Percentiles rank a stretch among this genome's conserved stretches.
Evolutionary conservation across 2,888 invertebrate species (phyloP).

Genomic region (Diplazon laetatorius): DNA sequence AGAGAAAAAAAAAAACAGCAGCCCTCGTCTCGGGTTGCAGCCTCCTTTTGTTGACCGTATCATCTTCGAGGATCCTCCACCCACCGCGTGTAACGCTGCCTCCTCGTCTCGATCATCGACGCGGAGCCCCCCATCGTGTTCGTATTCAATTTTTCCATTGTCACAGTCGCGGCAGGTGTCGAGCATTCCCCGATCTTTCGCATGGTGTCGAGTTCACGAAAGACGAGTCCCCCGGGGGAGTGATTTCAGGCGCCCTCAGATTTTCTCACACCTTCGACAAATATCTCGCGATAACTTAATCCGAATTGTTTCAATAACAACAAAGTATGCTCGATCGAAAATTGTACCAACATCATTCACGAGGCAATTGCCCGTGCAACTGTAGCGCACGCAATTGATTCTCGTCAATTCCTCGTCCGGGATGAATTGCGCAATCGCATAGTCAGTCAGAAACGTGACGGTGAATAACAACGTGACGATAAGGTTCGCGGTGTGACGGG

Average conservation of each 20-base stretch:
- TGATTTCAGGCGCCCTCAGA: constrained; percentile 52
- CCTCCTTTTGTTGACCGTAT: constrained; percentile 80
- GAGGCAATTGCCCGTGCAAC: not conserved
- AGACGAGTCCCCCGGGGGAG: constrained; percentile 40
- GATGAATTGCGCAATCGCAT: constrained; percentile 15
- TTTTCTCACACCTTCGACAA: constrained; percentile 30
- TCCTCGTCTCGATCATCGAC: constrained; percentile 60
- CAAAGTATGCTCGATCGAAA: not conserved
- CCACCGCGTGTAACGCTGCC: constrained; percentile 59
- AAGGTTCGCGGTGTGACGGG: constrained; percentile 8
- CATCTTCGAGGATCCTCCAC: constrained; percentile 79
- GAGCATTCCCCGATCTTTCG: constrained; percentile 57
- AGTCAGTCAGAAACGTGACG: constrained; percentile 28
- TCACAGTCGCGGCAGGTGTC: constrained; percentile 52
- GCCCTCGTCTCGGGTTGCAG: constrained; percentile 78
- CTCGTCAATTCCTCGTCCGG: constrained; percentile 25
- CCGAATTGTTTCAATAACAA: no score
- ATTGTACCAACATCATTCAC: not conserved
- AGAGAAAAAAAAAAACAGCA: constrained; percentile 67
- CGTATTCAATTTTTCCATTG: constrained; percentile 44
- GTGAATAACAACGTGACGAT: constrained; percentile 10
- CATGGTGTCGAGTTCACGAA: constrained; percentile 60
- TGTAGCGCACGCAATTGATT: no score
- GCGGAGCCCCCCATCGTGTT: constrained; percentile 47
- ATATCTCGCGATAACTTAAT: not conserved